Conservation (phyloP, 2,888 invertebrate genomes). For the Cerceris rybyensis region DNA sequence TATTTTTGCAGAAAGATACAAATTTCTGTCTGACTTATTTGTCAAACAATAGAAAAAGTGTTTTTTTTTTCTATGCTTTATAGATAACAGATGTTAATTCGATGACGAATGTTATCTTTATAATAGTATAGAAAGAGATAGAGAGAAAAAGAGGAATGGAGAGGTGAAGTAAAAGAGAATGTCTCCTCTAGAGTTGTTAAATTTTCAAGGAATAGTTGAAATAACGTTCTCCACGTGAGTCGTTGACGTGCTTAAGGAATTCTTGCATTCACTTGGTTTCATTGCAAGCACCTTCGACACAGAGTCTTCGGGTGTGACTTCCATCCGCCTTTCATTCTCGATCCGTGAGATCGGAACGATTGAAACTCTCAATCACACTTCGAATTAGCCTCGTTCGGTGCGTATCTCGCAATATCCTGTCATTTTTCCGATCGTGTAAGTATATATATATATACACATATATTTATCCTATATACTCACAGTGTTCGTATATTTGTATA, state of each 20-base stretch:
- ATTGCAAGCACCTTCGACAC: not conserved
- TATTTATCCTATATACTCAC: no score
- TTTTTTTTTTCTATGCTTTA: not conserved
- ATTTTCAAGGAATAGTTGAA: no score
- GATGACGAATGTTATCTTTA: no score
- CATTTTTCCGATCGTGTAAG: conserved; percentile 13
- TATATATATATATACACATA: conserved; percentile 38
- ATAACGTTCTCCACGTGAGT: no score
- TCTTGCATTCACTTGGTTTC: conserved; percentile 1
- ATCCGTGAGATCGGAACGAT: not conserved
- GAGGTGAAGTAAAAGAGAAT: no score
- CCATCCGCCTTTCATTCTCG: not conserved
- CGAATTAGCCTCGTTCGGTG: conserved; percentile 23
- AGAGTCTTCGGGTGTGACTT: conserved; percentile 18
- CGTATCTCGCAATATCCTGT: not conserved
- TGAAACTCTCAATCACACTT: conserved; percentile 14
- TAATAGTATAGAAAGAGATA: no score
- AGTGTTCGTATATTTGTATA: conserved; percentile 15
- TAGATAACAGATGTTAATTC: no score
- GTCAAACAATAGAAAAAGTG: not conserved
- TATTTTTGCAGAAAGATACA: no score
- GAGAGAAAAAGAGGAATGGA: no score
- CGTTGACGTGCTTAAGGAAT: no score
- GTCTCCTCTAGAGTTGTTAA: no score
- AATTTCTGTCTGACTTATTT: no score